Evolutionary conservation across 2,797 vertebrate genomes (phyloP), one percentile per base, ranked within the genome.

Genomic region (Gobio occitaniae): DNA sequence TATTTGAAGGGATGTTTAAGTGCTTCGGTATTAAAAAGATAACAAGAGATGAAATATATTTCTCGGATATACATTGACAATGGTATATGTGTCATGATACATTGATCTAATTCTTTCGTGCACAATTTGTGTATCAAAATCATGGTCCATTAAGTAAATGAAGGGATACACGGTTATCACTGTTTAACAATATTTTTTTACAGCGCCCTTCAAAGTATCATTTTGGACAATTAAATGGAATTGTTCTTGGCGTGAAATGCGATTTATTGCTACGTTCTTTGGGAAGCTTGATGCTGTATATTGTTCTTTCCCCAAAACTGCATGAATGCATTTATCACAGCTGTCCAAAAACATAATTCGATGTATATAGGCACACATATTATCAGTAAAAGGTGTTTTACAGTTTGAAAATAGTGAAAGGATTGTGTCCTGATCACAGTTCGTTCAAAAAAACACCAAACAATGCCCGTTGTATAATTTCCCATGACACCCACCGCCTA

Each of bases 11-110:
- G 65, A 83, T 78, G 78, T 72, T 81, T 84, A 86, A 86, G 79
- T 87, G 88, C 86, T 80, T 65, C 68, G 44, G 65, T 86, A 82
- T 78, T 78, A 36, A 54, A 65, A 79, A 80, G 61, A 77, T 68
- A 79, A 81, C 10, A 71, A 78, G 36, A 86, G 80, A 65, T 65
- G 63, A 83, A 38, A 75, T 77, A 79, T 75, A 65, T 69, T 38
- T 52, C 52, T 78, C 61, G 32, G 80, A 47, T 36, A 50, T 74
- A 69, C 47, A 66, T 68, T 59, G 25, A 66, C 82, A 84, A 69
- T 54, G 25, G 61, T 63, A 63, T 61, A 61, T 32, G 29, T 32
- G 29, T 65, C 29, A 65, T 65, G 25, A 65, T 65, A 65, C 29
- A 32, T 8, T 78, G 32, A 81, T 82, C n/a, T 70, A 50, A n/a